These are phyloP conservation scores for Phyllotis vaccarum DNA, from an alignment of 2,797 vertebrate genomes.

Conservation along the genomic window DNA sequence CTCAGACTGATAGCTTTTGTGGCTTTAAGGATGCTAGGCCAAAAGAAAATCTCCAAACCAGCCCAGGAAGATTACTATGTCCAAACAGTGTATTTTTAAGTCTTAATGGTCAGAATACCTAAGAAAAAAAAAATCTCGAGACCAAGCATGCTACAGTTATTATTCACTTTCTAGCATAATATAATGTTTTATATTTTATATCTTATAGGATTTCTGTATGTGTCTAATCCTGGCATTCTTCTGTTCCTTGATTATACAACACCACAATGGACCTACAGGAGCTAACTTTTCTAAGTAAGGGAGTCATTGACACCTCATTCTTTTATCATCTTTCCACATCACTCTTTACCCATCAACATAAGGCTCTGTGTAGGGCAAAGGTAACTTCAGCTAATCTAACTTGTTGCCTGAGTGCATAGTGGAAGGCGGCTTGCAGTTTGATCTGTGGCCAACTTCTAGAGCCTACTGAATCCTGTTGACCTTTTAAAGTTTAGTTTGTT, in stretches of 20 bases:
- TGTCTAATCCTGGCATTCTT: neutral
- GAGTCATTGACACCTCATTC: neutral
- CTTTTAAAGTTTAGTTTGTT: neutral
- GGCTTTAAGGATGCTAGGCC: neutral
- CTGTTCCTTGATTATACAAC: neutral
- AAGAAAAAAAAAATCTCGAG: neutral
- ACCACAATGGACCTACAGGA: neutral
- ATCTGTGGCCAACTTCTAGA: neutral
- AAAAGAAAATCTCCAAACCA: neutral
- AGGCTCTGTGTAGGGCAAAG: neutral
- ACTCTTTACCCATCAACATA: neutral
- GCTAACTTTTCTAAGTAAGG: neutral
- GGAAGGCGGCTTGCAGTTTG: neutral
- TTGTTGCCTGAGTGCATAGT: neutral
- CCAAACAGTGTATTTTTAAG: neutral
- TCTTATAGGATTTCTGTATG: neutral
- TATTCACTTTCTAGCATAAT: neutral
- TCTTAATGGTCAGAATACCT: neutral
- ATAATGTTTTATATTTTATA: neutral
- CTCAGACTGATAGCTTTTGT: neutral
- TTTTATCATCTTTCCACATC: neutral
- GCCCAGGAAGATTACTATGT: neutral
- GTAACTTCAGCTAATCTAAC: neutral
- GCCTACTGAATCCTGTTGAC: neutral
- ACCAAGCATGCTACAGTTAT: neutral